phyloP scores from a whole-genome alignment of 1,140 invertebrate genomes.

The Zaprionus capensis region DNA sequence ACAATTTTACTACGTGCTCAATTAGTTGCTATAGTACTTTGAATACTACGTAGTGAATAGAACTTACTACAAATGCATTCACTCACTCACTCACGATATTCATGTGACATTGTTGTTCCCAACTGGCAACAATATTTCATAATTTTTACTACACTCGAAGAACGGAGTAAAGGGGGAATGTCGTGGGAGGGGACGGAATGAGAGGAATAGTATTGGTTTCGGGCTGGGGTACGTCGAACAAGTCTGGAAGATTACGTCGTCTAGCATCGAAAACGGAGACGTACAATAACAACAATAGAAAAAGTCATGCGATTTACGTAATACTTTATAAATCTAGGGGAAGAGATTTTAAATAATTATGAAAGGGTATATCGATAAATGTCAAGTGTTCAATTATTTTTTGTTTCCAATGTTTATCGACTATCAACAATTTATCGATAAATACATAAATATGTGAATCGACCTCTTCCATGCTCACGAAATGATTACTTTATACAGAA shows the following conservation, averaged over 20 bases:
- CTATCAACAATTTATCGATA: no score
- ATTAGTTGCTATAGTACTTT: conserved; percentile 50
- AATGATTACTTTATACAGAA: no score
- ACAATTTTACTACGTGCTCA: conserved; percentile 80
- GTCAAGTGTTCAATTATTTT: not conserved
- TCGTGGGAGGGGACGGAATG: not conserved
- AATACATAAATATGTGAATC: no score
- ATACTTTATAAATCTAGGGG: not conserved
- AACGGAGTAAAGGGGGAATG: not conserved
- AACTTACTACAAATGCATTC: not conserved
- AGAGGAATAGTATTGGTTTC: not conserved
- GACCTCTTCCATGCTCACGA: no score
- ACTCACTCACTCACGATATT: not conserved
- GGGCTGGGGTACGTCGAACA: not conserved
- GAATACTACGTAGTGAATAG: not conserved
- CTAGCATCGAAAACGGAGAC: not conserved
- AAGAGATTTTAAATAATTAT: not conserved
- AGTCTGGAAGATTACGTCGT: conserved; percentile 12
- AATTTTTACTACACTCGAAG: conserved; percentile 45
- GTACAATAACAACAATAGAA: conserved; percentile 26
- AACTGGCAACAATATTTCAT: conserved; percentile 54
- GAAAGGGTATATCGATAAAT: conserved; percentile 2
- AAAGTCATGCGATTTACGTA: conserved; percentile 62
- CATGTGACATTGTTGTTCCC: conserved; percentile 9
- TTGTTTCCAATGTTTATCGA: no score